Percentiles rank a stretch among this genome's conserved stretches.
Evolutionary conservation across 2,113 vertebrate genomes (phyloP).

Genomic region (Corydoras sp.): DNA sequence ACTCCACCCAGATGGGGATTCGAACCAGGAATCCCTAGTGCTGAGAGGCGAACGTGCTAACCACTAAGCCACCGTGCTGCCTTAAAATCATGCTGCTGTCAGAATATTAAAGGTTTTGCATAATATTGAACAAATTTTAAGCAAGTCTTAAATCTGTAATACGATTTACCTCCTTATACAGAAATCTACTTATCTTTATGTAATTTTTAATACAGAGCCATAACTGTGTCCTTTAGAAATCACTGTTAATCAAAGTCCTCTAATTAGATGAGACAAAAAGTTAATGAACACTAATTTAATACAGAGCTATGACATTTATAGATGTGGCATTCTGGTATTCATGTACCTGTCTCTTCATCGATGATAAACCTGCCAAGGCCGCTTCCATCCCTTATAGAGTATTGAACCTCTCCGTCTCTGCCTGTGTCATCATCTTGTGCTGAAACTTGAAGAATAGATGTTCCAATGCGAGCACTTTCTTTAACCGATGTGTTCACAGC

Average conservation of each 20-base stretch:
- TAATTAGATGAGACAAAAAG: slow-evolving; percentile 5
- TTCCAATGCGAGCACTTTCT: slow-evolving; percentile 85
- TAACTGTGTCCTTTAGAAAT: slow-evolving; percentile 13
- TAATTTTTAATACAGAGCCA: neutral
- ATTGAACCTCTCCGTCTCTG: slow-evolving; percentile 90
- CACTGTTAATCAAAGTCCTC: neutral
- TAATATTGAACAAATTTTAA: no score
- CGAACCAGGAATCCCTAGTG: no score
- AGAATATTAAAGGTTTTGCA: no score
- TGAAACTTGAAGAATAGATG: slow-evolving; percentile 81
- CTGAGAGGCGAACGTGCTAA: no score
- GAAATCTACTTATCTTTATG: neutral
- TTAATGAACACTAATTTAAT: slow-evolving; percentile 6
- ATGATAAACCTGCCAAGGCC: slow-evolving; percentile 91
- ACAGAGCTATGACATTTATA: neutral
- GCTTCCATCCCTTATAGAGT: slow-evolving; percentile 90
- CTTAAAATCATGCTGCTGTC: no score
- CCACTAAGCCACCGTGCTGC: no score
- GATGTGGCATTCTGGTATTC: slow-evolving; percentile 2
- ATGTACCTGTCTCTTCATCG: slow-evolving; percentile 92
- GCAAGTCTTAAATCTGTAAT: no score
- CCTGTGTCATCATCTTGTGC: slow-evolving; percentile 85
- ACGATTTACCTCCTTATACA: no score
- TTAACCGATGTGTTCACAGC: slow-evolving; percentile 80
- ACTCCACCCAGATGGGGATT: no score